phyloP scores from a whole-genome alignment of 2,113 vertebrate species.

The Corydoras sp. region DNA sequence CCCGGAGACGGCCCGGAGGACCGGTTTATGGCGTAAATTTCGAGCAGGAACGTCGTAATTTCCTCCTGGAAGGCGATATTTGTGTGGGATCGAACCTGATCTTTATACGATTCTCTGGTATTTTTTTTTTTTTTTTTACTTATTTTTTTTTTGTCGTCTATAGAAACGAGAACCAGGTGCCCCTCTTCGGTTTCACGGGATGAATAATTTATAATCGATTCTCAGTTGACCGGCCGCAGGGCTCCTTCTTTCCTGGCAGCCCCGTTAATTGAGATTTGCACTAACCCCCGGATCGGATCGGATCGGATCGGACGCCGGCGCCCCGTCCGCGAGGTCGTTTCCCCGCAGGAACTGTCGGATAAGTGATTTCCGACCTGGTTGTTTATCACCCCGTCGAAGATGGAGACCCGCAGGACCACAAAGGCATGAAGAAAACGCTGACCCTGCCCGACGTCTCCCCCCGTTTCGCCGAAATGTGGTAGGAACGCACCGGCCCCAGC shows the following conservation, averaged over 20 bases:
- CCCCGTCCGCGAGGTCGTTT: too few relatives aligned
- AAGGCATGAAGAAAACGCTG: not conserved
- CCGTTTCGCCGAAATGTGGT: not conserved
- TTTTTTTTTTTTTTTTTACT: too few relatives aligned
- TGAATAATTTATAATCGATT: slow-evolving; percentile 23
- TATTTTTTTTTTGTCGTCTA: not conserved
- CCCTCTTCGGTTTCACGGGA: not conserved
- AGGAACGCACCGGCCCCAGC: not conserved
- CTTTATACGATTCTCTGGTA: not conserved
- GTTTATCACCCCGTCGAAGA: too few relatives aligned
- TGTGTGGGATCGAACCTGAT: too few relatives aligned
- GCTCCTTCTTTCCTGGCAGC: slow-evolving; percentile 18
- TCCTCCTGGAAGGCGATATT: too few relatives aligned
- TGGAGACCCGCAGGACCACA: not conserved
- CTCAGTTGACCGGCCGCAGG: slow-evolving; percentile 5
- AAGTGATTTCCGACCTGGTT: too few relatives aligned
- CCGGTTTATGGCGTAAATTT: too few relatives aligned
- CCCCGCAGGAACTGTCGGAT: too few relatives aligned
- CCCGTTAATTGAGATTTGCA: slow-evolving; percentile 6
- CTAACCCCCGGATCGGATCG: slow-evolving; percentile 9
- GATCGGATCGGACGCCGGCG: too few relatives aligned
- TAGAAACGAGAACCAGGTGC: not conserved
- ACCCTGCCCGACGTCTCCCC: not conserved
- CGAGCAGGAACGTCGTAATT: too few relatives aligned
- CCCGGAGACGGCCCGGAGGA: too few relatives aligned